Percentiles rank a stretch among this genome's conserved stretches.
Conservation (phyloP, 2,888 invertebrate species). For the Ashinkailepas kermadecensis region DNA sequence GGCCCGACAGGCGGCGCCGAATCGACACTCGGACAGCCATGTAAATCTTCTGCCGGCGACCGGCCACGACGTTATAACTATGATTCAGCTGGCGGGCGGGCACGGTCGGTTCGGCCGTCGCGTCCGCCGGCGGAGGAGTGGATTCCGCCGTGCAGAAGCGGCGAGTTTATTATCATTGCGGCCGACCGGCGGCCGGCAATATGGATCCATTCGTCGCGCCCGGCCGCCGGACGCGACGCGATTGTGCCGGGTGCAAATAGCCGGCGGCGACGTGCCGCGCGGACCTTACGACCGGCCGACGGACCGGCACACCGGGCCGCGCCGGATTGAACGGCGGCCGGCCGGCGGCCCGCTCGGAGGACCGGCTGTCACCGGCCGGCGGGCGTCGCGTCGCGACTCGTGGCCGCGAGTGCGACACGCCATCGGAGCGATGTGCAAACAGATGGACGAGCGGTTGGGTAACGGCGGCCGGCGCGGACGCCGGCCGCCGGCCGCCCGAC, state of each 20-base stretch:
- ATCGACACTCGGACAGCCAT: not conserved
- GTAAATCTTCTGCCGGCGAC: not conserved
- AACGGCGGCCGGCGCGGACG: no score
- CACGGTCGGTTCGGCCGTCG: not conserved
- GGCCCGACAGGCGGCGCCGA: not conserved
- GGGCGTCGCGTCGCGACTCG: not conserved
- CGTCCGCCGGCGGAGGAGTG: not conserved
- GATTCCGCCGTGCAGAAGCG: not conserved
- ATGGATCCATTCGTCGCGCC: not conserved
- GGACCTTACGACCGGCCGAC: not conserved
- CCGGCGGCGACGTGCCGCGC: not conserved
- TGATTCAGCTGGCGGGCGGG: not conserved
- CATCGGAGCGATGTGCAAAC: not conserved
- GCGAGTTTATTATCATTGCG: not conserved
- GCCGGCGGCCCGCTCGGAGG: no score
- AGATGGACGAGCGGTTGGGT: not conserved
- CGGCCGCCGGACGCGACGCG: not conserved
- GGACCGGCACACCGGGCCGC: no score
- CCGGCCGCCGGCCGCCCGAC: not conserved
- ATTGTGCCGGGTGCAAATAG: slow-evolving; percentile 6
- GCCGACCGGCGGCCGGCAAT: not conserved
- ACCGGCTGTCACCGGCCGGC: no score
- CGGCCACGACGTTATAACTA: not conserved
- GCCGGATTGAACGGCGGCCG: no score
- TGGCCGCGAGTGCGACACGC: not conserved